Percentiles rank a stretch among this genome's conserved stretches.
phyloP scores from a whole-genome alignment of 2,888 invertebrate genomes.

The Netelia virgata region DNA sequence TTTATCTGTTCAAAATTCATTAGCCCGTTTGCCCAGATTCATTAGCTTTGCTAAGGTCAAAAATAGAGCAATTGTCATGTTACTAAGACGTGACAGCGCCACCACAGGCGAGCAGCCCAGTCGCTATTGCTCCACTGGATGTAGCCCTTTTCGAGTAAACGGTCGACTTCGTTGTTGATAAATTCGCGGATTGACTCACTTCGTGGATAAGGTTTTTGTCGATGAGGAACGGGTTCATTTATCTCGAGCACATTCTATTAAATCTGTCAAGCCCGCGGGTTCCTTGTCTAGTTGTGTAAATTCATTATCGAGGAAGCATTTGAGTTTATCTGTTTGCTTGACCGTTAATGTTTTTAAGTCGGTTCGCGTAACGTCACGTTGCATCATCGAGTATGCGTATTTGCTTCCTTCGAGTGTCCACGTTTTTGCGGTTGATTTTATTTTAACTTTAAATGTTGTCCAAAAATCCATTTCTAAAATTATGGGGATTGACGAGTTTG shows the following conservation, averaged over 20 bases:
- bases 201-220: conserved; percentile 46
- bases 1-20: too few relatives aligned
- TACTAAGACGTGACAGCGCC: too few relatives aligned
- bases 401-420: conserved; percentile 33
- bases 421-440: not conserved
- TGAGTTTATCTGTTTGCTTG: conserved; percentile 10
- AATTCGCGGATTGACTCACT: conserved; percentile 47
- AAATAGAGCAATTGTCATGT: too few relatives aligned
- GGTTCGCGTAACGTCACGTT: not conserved
- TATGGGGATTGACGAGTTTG: not conserved
- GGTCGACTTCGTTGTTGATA: conserved; percentile 42
- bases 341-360: conserved; percentile 22
- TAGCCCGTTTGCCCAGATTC: too few relatives aligned
- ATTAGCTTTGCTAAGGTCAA: too few relatives aligned
- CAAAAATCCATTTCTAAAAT: conserved; percentile 6
- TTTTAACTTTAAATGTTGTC: conserved; percentile 1
- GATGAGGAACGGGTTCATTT: conserved; percentile 20
- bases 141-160: conserved; percentile 28
- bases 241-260: conserved; percentile 40
- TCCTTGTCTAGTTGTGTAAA: conserved; percentile 51
- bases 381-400: conserved; percentile 21
- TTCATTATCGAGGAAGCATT: conserved; percentile 41
- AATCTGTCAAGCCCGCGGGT: conserved; percentile 44
- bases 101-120: conserved; percentile 52
- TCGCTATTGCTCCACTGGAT: conserved; percentile 54